A percentile compares a stretch with the other conserved stretches of the same genome.
These are phyloP conservation scores for Brachymystax lenok DNA, from an alignment of 2,797 vertebrate species.

Conservation along the genomic window DNA sequence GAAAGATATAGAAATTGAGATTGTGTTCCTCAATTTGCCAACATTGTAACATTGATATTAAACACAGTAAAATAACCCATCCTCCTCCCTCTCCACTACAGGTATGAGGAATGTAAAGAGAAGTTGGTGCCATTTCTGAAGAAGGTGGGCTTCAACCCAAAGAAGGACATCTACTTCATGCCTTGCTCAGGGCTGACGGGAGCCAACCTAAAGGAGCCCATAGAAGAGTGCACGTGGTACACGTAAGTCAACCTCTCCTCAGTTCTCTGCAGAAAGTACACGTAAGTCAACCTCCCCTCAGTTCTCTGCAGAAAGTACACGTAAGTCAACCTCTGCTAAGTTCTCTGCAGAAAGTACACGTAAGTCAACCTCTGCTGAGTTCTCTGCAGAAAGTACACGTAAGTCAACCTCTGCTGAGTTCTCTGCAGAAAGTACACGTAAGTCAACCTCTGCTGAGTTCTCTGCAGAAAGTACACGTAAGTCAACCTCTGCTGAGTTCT, in stretches of 20 bases:
- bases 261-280: slow-evolving; percentile 79
- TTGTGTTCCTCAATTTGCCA: background rate
- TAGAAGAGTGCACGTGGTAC: slow-evolving; percentile 93
- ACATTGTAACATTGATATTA: background rate
- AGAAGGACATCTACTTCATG: slow-evolving; percentile 99
- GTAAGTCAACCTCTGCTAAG: slow-evolving; percentile 74
- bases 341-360: background rate
- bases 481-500: no score
- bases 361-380: background rate
- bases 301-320: slow-evolving; percentile 78
- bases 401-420: no score
- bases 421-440: no score
- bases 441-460: no score
- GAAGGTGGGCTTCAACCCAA: slow-evolving; percentile 99
- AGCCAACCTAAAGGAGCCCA: slow-evolving; percentile 94
- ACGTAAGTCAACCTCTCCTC: slow-evolving; percentile 79
- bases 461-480: no score
- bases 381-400: no score
- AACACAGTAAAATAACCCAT: background rate
- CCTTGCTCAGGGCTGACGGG: slow-evolving; percentile 97
- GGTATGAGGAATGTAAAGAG: slow-evolving; percentile 99
- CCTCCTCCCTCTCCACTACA: slow-evolving; percentile 60
- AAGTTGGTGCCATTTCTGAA: slow-evolving; percentile 98
- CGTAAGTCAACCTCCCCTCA: slow-evolving; percentile 51
- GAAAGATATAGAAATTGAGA: background rate